phyloP scores from a whole-genome alignment of 2,888 invertebrate genomes.

The Eutolmus rufibarbis region DNA sequence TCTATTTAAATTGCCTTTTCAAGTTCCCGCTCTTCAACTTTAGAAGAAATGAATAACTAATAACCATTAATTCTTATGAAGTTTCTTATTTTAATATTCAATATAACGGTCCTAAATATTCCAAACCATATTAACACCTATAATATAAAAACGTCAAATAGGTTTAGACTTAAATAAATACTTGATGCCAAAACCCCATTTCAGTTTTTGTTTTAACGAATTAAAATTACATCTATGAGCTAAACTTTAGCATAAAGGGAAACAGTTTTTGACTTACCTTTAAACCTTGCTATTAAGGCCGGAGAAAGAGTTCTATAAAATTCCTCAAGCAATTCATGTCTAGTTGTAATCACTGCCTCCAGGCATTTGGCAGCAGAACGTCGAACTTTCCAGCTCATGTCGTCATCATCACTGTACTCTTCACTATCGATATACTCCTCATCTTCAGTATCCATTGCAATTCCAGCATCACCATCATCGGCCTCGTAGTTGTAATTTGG shows the following conservation, averaged over 20 bases:
- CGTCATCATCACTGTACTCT: conserved; percentile 99
- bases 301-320: conserved; percentile 91
- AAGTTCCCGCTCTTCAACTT: too few relatives aligned
- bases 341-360: conserved; percentile 91
- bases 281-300: conserved; percentile 89
- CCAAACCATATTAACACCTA: too few relatives aligned
- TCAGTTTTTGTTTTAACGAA: too few relatives aligned
- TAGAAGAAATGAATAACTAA: too few relatives aligned
- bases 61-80: too few relatives aligned
- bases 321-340: conserved; percentile 88
- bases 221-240: not conserved
- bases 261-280: conserved; percentile 67
- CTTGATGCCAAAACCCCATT: too few relatives aligned
- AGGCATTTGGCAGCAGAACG: conserved; percentile 97
- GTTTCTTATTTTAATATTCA: too few relatives aligned
- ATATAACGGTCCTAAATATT: too few relatives aligned
- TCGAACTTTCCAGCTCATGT: conserved; percentile 99
- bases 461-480: conserved; percentile 75
- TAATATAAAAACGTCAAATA: too few relatives aligned
- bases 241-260: not conserved
- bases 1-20: too few relatives aligned
- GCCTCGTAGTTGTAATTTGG: conserved; percentile 99
- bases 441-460: conserved; percentile 77
- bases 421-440: conserved; percentile 84
- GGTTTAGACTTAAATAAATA: too few relatives aligned